These are phyloP conservation scores for Pygmarrhopalites habei DNA, from an alignment of 1,140 invertebrate genomes.

Conservation along the genomic window DNA sequence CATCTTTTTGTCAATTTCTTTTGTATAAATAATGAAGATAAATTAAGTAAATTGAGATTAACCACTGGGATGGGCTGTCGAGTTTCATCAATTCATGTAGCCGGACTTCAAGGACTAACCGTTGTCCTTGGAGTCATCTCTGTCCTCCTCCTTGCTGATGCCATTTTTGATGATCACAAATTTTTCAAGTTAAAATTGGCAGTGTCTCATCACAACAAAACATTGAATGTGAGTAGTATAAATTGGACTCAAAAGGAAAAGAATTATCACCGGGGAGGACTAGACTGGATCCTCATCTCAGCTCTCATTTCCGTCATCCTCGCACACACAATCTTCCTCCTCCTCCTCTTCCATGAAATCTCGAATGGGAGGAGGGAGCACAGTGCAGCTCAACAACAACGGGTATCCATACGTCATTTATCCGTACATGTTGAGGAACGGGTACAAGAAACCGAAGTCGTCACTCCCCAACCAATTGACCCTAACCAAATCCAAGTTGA, in stretches of 20 bases:
- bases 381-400: not conserved
- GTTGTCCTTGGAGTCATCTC: not conserved
- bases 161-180: not conserved
- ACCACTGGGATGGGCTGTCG: too few species aligned
- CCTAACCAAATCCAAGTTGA: too few species aligned
- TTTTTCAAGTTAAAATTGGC: not conserved
- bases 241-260: not conserved
- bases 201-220: not conserved
- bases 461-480: too few species aligned
- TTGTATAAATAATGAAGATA: too few species aligned
- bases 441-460: too few species aligned
- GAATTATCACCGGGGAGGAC: not conserved
- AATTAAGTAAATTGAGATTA: too few species aligned
- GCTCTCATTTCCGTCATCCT: not conserved
- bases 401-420: too few species aligned
- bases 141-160: not conserved
- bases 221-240: not conserved
- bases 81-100: too few species aligned
- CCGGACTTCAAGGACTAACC: too few species aligned
- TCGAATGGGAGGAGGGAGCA: not conserved
- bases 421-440: too few species aligned
- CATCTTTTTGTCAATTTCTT: too few species aligned
- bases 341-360: constrained; percentile 1
- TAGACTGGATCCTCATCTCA: constrained; percentile 1
- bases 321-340: not conserved